Evolutionary conservation across 2,797 vertebrate genomes (phyloP).

Genomic region (Gadopsis bispinosus): DNA sequence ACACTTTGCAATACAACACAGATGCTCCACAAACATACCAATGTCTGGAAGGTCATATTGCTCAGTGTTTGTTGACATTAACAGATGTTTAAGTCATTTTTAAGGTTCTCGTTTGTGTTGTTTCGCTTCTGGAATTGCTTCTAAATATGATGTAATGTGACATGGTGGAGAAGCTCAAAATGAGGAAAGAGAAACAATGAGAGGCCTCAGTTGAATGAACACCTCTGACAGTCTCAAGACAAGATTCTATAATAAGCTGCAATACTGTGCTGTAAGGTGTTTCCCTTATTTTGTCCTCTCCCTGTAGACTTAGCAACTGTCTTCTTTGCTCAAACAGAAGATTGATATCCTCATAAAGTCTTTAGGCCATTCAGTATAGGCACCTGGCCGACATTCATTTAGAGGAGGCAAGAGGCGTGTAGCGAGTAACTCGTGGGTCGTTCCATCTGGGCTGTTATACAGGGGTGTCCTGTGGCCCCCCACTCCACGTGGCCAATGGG

Average conservation of each 20-base stretch:
- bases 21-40: background rate
- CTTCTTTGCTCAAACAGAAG: slow-evolving; percentile 3
- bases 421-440: slow-evolving; percentile 76
- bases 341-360: background rate
- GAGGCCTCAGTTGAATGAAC: background rate
- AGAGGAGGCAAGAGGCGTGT: slow-evolving; percentile 7
- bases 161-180: no score
- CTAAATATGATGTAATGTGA: no score
- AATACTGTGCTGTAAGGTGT: slow-evolving; percentile 15
- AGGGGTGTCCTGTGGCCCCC: slow-evolving; percentile 96
- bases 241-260: background rate
- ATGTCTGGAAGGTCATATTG: background rate
- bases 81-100: background rate
- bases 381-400: background rate
- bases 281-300: slow-evolving; percentile 26
- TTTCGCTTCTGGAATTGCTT: background rate
- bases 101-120: background rate
- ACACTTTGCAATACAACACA: background rate
- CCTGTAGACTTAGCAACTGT: background rate
- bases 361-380: background rate
- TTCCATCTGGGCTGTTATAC: slow-evolving; percentile 81
- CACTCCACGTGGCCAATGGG: slow-evolving; percentile 90
- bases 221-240: background rate
- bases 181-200: background rate
- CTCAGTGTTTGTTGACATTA: background rate